phyloP scores from a whole-genome alignment of 2,888 invertebrate species.

The Lasioglossum figueresi region DNA sequence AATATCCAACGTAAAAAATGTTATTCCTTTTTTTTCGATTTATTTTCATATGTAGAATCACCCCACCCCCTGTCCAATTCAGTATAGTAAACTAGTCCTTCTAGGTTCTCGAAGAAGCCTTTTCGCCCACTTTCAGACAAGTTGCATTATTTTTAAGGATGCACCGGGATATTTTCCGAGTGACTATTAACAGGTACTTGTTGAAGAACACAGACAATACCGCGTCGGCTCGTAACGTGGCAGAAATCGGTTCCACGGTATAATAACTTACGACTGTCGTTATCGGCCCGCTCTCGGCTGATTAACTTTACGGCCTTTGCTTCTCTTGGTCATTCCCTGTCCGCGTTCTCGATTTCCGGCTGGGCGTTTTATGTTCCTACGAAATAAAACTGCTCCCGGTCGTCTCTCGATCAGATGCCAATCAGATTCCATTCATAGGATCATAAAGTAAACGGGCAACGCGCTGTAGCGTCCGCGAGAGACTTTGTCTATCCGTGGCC shows the following conservation, averaged over 20 bases:
- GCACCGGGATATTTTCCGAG: no score
- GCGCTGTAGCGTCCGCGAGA: conserved; percentile 15
- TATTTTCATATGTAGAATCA: no score
- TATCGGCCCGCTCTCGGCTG: conserved; percentile 71
- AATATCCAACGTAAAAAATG: no score
- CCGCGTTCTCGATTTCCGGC: background rate
- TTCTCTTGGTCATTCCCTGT: background rate
- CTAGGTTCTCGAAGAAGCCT: no score
- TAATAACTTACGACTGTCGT: conserved; percentile 63
- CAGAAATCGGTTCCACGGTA: conserved; percentile 33
- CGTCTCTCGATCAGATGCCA: conserved; percentile 40
- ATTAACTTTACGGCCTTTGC: conserved; percentile 67
- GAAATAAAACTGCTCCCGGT: conserved; percentile 32
- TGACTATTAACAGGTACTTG: background rate
- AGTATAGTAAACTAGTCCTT: no score
- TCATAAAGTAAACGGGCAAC: conserved; percentile 36
- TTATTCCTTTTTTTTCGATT: no score
- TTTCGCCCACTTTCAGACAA: no score
- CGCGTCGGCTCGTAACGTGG: conserved; percentile 21
- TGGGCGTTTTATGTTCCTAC: conserved; percentile 19
- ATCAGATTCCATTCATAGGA: conserved; percentile 43
- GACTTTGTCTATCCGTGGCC: conserved; percentile 25
- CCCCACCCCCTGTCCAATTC: no score
- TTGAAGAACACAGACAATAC: background rate
- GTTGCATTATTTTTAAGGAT: no score